These are phyloP conservation scores for Cydia strobilella DNA, from an alignment of 1,140 invertebrate genomes.

Conservation along the genomic window DNA sequence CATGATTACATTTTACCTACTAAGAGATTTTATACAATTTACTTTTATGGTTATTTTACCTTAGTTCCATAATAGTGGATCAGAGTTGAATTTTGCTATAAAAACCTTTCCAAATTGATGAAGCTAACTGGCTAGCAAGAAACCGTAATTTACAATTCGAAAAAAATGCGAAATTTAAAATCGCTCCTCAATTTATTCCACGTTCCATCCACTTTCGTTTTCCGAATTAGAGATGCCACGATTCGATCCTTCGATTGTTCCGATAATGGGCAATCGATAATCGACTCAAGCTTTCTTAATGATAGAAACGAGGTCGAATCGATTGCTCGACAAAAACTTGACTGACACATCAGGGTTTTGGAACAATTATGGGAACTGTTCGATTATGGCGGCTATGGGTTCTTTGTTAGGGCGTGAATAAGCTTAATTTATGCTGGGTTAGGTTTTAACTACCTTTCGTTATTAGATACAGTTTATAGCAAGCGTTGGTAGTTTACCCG, in stretches of 20 bases:
- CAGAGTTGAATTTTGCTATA: too few species aligned
- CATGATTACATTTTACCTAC: too few species aligned
- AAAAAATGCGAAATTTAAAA: slow-evolving; percentile 4
- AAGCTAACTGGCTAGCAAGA: too few species aligned
- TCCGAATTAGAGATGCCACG: slow-evolving; percentile 22
- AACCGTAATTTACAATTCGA: background rate
- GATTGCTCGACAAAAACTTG: slow-evolving; percentile 19
- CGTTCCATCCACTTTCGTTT: slow-evolving; percentile 8
- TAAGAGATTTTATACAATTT: too few species aligned
- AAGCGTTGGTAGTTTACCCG: too few species aligned
- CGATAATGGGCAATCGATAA: slow-evolving; percentile 11
- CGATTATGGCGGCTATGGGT: background rate
- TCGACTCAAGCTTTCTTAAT: slow-evolving; percentile 26
- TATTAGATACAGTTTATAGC: background rate
- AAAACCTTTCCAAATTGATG: too few species aligned
- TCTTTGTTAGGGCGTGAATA: background rate
- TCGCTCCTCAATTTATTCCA: background rate
- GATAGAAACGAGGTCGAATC: slow-evolving; percentile 12
- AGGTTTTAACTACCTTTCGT: background rate
- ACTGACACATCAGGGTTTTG: slow-evolving; percentile 24
- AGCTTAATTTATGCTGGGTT: background rate
- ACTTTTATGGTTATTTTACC: too few species aligned
- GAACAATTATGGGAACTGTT: slow-evolving; percentile 13
- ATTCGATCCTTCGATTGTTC: slow-evolving; percentile 28
- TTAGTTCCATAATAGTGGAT: too few species aligned